Conservation (phyloP, 2,797 vertebrate species). For the Myotis vivesi region DNA sequence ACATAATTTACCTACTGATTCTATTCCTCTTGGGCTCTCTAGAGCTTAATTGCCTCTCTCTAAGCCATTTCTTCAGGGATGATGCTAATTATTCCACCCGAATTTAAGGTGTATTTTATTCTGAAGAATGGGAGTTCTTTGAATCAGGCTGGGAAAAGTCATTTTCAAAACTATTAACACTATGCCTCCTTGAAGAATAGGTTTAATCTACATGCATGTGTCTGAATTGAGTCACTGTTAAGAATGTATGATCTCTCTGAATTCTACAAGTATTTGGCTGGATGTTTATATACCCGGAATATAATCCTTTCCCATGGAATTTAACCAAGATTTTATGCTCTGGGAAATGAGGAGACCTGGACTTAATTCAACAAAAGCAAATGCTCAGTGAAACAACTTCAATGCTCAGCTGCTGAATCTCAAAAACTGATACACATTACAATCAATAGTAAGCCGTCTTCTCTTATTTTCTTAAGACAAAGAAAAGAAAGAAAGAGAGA, state of each 20-base stretch:
- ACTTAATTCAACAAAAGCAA: slow-evolving; percentile 84
- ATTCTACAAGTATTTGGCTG: slow-evolving; percentile 70
- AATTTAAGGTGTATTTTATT: background rate
- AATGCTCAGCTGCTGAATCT: slow-evolving; percentile 68
- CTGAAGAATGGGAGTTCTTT: background rate
- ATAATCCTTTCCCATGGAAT: slow-evolving; percentile 84
- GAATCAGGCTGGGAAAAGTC: background rate
- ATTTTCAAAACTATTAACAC: slow-evolving; percentile 15
- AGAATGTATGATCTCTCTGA: slow-evolving; percentile 63
- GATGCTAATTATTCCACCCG: background rate
- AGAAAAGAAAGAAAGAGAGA: background rate
- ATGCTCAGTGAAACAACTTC: slow-evolving; percentile 75
- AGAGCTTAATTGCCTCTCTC: slow-evolving; percentile 32
- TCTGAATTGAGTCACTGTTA: slow-evolving; percentile 38
- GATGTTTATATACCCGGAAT: slow-evolving; percentile 76
- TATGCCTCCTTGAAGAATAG: slow-evolving; percentile 32
- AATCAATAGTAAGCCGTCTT: slow-evolving; percentile 50
- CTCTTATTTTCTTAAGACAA: slow-evolving; percentile 27
- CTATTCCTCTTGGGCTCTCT: background rate
- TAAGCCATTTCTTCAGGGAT: slow-evolving; percentile 58
- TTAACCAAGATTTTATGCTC: slow-evolving; percentile 81
- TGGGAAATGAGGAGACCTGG: slow-evolving; percentile 83
- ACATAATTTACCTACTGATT: slow-evolving; percentile 57
- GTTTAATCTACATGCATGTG: background rate
- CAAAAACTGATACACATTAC: slow-evolving; percentile 50